A percentile compares a stretch with the other conserved stretches of the same genome.
Conservation (phyloP, 2,888 invertebrate species). For the Drosophila barbarae region DNA sequence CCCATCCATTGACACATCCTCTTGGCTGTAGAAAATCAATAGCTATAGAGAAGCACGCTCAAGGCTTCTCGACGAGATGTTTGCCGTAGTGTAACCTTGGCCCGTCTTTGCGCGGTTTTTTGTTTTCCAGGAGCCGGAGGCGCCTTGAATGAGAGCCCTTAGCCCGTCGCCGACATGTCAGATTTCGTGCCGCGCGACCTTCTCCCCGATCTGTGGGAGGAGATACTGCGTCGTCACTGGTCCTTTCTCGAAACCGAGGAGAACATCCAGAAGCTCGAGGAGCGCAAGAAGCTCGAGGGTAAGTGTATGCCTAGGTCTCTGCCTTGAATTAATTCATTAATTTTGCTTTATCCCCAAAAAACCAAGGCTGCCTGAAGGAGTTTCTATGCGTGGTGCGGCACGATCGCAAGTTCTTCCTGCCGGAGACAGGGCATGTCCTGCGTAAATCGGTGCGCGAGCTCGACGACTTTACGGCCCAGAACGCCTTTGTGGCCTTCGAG, state of each 20-base stretch:
- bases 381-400: constrained; percentile 89
- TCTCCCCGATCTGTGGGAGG: constrained; percentile 83
- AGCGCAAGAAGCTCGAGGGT: constrained; percentile 89
- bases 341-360: neutral
- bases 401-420: constrained; percentile 88
- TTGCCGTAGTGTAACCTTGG: constrained; percentile 33
- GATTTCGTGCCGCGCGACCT: constrained; percentile 80
- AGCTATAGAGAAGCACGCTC: constrained; percentile 15
- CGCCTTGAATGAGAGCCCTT: constrained; percentile 68
- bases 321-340: neutral
- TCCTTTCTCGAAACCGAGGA: constrained; percentile 90
- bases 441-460: constrained; percentile 86
- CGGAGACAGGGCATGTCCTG: constrained; percentile 88
- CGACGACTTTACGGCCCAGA: constrained; percentile 88
- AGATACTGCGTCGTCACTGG: constrained; percentile 88
- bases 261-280: constrained; percentile 87
- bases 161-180: constrained; percentile 75
- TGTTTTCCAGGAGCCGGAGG: constrained; percentile 53
- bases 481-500: constrained; percentile 90
- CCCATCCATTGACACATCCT: constrained; percentile 11
- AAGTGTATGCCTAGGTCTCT: constrained; percentile 32
- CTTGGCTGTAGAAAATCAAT: constrained; percentile 33
- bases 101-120: constrained; percentile 22
- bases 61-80: constrained; percentile 31
- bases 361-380: constrained; percentile 86